These are phyloP conservation scores for Rhagophthalmus giganteus DNA, from an alignment of 2,888 invertebrate species.

Conservation along the genomic window DNA sequence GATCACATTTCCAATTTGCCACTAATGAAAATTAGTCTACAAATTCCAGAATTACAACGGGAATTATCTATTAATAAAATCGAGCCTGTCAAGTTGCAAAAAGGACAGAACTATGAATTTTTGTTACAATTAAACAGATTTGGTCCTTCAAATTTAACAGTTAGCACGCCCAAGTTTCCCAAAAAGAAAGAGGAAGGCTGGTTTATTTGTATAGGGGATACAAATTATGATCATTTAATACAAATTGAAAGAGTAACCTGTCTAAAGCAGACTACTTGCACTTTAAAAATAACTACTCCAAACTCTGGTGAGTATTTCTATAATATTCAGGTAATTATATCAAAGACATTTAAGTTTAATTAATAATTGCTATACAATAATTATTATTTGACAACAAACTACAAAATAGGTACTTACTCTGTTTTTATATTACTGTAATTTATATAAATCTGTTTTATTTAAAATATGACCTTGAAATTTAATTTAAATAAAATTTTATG, in stretches of 20 bases:
- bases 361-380: too few relatives aligned
- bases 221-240: conserved; percentile 70
- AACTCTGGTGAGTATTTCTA: conserved; percentile 28
- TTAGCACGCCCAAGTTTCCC: conserved; percentile 84
- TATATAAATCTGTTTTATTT: too few relatives aligned
- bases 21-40: conserved; percentile 41
- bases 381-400: too few relatives aligned
- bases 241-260: conserved; percentile 78
- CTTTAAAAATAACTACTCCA: conserved; percentile 63
- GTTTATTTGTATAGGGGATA: conserved; percentile 83
- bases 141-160: conserved; percentile 52
- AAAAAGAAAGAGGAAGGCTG: conserved; percentile 96
- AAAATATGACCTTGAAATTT: background rate
- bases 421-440: too few relatives aligned
- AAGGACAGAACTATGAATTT: conserved; percentile 49
- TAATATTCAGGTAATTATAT: background rate
- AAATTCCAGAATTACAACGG: conserved; percentile 14
- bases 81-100: conserved; percentile 52
- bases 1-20: conserved; percentile 46
- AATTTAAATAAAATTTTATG: too few relatives aligned
- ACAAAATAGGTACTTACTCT: too few relatives aligned
- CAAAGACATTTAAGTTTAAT: too few relatives aligned
- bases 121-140: conserved; percentile 45
- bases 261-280: conserved; percentile 55
- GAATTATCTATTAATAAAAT: conserved; percentile 21